phyloP scores from a whole-genome alignment of 1,140 invertebrate genomes.

The Aphaenogaster floridana region DNA sequence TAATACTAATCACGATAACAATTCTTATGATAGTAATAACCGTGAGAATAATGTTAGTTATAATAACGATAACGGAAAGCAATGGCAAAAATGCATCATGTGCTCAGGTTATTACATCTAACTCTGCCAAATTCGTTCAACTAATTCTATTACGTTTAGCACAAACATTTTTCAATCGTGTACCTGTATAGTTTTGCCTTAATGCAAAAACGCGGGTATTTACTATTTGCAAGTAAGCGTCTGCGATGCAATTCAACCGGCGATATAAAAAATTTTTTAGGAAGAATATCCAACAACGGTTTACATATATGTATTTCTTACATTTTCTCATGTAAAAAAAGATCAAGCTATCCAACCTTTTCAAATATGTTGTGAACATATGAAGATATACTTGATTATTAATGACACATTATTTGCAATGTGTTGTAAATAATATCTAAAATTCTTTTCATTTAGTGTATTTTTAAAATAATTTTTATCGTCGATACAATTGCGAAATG shows the following conservation, averaged over 20 bases:
- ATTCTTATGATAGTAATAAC: conserved; percentile 10
- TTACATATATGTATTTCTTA: not conserved
- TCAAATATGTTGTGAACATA: not conserved
- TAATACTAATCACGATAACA: conserved; percentile 17
- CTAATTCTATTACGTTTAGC: not conserved
- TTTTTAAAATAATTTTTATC: conserved; percentile 4
- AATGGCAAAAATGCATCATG: not conserved
- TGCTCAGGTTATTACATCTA: not conserved
- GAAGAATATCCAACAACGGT: not conserved
- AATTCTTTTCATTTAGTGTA: not conserved
- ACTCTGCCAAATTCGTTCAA: not conserved
- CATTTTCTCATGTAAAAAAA: not conserved
- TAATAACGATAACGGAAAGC: not conserved
- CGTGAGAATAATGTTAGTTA: not conserved
- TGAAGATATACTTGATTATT: not conserved
- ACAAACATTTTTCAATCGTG: not conserved
- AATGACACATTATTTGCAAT: not conserved
- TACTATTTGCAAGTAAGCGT: not conserved
- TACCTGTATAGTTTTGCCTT: conserved; percentile 57
- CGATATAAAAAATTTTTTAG: not conserved
- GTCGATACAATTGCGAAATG: not conserved
- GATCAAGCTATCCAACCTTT: not conserved
- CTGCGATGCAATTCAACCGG: not conserved
- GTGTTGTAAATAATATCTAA: not conserved
- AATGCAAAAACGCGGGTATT: conserved; percentile 20